Base-by-base conservation (phyloP, 2,888 invertebrate species). In the Leptura quadrifasciata region DNA sequence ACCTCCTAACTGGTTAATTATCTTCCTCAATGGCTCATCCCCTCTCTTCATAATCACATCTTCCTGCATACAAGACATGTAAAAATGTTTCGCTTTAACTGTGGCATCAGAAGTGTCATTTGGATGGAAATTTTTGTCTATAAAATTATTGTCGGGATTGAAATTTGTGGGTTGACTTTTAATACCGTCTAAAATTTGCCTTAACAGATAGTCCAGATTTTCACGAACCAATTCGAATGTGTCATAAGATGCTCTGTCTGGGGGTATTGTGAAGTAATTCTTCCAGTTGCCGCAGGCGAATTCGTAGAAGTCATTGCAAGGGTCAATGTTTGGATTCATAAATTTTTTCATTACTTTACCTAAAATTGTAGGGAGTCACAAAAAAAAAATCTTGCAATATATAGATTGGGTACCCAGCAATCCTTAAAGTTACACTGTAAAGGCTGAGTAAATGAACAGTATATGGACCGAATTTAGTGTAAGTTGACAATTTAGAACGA, bases 261-360 rank as follows among this genome's bases (percentile, higher is more conserved):
- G 94, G 1, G 97, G 97, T 84, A 97, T 96, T 0, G 96, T 95
- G 89, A 97, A 95, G 57, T 93, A 91, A 68, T 93, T 92, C 39
- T 94, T 93, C 97, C 97, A 97, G 84, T 96, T 96, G 0, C 97
- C 97, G 87, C 94, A 97, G 0, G 96, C 94, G 84, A 94, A 97
- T 84, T 95, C 93, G 86, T 96, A 96, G 87, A 96, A 96, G 86
- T 96, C 96, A 5, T 93, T 91, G 86, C 96, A 96, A 0, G 96
- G 96, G 86, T 95, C 93, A 0, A 92, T 92, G 27, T 90, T 90
- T 0, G 88, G 88, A 83, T 96, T 94, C 95, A 96, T 96, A 83
- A 94, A 95, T 73, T 92, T 93, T 80, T 91, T 90, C 95, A 96
- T 96, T 77, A 94, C 74, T 76, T 77, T 76, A 69, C 82, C 82